Conservation (phyloP, 1,140 invertebrate genomes). For the Amyelois transitella region DNA sequence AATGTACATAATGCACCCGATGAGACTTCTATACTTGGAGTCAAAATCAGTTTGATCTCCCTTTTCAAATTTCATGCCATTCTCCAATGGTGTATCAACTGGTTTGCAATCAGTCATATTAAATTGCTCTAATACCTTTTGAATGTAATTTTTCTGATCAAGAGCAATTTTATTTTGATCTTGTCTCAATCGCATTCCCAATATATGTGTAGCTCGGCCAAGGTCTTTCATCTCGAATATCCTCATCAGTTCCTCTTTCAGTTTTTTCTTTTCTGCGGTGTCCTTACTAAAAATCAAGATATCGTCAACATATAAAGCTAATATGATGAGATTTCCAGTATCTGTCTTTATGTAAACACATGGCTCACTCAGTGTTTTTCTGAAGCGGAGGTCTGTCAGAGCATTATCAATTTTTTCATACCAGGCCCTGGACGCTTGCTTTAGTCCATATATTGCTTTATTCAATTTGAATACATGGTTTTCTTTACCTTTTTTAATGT, state of each 20-base stretch:
- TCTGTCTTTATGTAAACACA: constrained; percentile 17
- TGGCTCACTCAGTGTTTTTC: constrained; percentile 7
- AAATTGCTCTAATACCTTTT: too few species aligned
- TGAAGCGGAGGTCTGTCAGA: constrained; percentile 8
- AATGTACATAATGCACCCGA: constrained; percentile 5
- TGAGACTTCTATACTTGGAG: neutral
- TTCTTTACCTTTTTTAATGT: neutral
- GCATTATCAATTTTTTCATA: constrained; percentile 26
- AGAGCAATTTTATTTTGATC: too few species aligned
- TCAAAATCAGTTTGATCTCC: too few species aligned
- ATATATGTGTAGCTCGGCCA: neutral
- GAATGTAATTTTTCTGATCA: too few species aligned
- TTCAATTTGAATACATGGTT: constrained; percentile 36
- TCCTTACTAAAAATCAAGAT: constrained; percentile 16
- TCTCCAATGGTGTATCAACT: too few species aligned
- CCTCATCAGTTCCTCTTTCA: neutral
- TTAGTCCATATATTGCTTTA: constrained; percentile 61
- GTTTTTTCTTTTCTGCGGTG: neutral
- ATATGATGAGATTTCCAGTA: constrained; percentile 2
- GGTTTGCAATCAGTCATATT: too few species aligned
- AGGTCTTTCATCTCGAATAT: neutral
- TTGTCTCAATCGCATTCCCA: neutral
- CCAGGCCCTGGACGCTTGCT: constrained; percentile 61
- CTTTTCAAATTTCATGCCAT: too few species aligned
- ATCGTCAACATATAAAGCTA: constrained; percentile 35